A percentile compares a stretch with the other conserved stretches of the same genome.
Evolutionary conservation across 1,140 invertebrate genomes (phyloP).

Genomic region (Zaprionus africanus): DNA sequence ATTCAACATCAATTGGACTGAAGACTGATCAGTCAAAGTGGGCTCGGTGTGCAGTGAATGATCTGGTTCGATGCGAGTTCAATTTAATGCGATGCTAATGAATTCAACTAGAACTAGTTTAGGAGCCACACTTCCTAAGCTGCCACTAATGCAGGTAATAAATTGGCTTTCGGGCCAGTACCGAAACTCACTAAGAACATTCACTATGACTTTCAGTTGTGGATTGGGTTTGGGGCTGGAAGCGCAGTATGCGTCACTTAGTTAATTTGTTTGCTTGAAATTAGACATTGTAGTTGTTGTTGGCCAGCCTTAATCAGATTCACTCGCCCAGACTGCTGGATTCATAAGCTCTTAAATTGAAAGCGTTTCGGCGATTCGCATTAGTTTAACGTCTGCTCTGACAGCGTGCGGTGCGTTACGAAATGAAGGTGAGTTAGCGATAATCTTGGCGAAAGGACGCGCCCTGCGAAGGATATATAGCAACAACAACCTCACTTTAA

Average conservation of each 20-base stretch:
- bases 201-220: conserved; percentile 4
- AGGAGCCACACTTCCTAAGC: conserved; percentile 56
- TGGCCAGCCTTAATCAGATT: conserved; percentile 28
- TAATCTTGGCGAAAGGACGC: conserved; percentile 10
- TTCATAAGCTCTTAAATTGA: conserved; percentile 63
- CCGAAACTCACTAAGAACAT: conserved; percentile 21
- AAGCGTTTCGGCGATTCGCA: conserved; percentile 56
- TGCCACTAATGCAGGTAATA: conserved; percentile 63
- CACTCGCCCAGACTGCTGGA: conserved; percentile 38
- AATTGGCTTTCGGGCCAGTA: conserved; percentile 58
- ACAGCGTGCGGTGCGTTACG: conserved; percentile 38
- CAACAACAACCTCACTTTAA: background rate
- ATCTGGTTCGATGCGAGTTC: conserved; percentile 1
- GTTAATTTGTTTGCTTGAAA: conserved; percentile 21
- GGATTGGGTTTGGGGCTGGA: background rate
- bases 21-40: conserved; percentile 12
- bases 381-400: conserved; percentile 67
- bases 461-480: background rate
- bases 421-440: conserved; percentile 70
- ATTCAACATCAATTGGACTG: conserved; percentile 17
- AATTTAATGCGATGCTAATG: conserved; percentile 35
- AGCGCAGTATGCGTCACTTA: conserved; percentile 11
- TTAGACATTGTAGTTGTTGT: conserved; percentile 13
- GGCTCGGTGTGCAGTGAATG: conserved; percentile 18
- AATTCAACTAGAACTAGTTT: conserved; percentile 70